Evolutionary conservation across 2,113 vertebrate genomes (phyloP).

Genomic region (Eptesicus fuscus): DNA sequence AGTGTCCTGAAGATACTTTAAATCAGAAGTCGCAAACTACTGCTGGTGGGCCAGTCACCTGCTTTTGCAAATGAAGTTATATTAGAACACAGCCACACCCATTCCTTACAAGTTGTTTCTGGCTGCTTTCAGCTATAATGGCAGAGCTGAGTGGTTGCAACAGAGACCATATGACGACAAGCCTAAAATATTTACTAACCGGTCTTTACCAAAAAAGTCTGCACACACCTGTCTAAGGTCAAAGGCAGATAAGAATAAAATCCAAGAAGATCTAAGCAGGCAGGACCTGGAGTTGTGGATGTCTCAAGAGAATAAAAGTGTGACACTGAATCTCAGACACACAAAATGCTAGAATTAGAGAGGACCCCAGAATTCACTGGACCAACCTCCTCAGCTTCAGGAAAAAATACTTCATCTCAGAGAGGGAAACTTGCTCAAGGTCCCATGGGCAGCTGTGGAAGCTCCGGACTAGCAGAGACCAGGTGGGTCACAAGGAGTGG

Average conservation of each 20-base stretch:
- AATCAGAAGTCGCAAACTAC: background rate
- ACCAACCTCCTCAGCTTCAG: background rate
- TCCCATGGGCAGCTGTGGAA: background rate
- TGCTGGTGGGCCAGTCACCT: background rate
- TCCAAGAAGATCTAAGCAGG: background rate
- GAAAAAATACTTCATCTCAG: slow-evolving; percentile 6
- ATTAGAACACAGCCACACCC: background rate
- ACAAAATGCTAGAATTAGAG: background rate
- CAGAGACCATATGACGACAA: background rate
- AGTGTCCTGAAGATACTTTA: background rate
- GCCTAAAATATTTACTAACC: background rate
- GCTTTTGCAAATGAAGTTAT: background rate
- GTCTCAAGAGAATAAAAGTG: background rate
- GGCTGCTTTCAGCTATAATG: background rate
- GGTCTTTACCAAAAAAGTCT: background rate
- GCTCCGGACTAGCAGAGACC: background rate
- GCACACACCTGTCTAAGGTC: background rate
- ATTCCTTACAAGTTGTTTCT: background rate
- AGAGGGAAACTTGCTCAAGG: background rate
- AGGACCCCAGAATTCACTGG: background rate
- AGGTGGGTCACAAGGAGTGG: background rate
- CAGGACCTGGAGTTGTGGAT: background rate
- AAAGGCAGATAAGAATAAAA: background rate
- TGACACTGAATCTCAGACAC: background rate
- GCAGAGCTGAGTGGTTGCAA: background rate